Percentiles rank a stretch among this genome's conserved stretches.
Conservation (phyloP, 2,113 vertebrate species). For the Hippocampus barbouri region DNA sequence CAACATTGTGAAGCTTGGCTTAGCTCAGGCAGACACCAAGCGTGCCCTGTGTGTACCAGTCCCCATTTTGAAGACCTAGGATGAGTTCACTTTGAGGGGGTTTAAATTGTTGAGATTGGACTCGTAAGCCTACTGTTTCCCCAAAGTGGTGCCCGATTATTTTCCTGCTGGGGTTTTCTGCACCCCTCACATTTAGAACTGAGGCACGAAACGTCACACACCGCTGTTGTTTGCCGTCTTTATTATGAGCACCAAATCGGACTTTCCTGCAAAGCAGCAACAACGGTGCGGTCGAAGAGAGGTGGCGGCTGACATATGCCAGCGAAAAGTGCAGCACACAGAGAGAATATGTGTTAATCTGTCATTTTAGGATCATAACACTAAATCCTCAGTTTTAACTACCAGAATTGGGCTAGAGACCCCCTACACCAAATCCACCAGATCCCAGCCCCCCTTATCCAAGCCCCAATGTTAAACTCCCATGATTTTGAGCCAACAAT, state of each 20-base stretch:
- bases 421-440: conserved; percentile 33
- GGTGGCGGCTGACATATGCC: conserved; percentile 33
- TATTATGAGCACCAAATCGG: conserved; percentile 48
- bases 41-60: neutral
- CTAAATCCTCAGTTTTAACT: conserved; percentile 47
- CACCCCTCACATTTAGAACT: conserved; percentile 44
- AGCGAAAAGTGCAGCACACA: conserved; percentile 29
- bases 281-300: conserved; percentile 13
- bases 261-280: conserved; percentile 25
- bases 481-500: conserved; percentile 60
- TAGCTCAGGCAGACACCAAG: neutral
- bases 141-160: too few species aligned
- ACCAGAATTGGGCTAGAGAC: conserved; percentile 39
- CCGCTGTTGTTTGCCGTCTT: conserved; percentile 49
- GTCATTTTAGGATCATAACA: conserved; percentile 33
- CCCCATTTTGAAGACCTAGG: neutral
- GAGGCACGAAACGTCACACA: conserved; percentile 43
- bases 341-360: conserved; percentile 49
- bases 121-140: conserved; percentile 38
- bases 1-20: neutral
- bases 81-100: neutral
- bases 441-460: conserved; percentile 4
- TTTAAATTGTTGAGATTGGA: conserved; percentile 35
- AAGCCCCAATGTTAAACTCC: conserved; percentile 42
- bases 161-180: conserved; percentile 40